A percentile compares a stretch with the other conserved stretches of the same genome.
Evolutionary conservation across 2,888 invertebrate species (phyloP).

Genomic region (Automeris io): DNA sequence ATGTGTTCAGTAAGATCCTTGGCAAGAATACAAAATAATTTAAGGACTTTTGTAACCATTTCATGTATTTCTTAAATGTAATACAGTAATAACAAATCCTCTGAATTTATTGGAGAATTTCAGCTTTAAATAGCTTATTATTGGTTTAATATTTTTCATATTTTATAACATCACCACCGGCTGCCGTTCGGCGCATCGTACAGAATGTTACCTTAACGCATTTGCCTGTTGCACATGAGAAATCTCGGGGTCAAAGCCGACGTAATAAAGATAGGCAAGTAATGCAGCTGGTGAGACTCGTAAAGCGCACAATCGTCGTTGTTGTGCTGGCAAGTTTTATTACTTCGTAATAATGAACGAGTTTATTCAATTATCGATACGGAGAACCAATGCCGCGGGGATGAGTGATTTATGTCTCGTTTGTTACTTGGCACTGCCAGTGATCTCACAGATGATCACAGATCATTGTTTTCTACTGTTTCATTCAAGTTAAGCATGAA

Average conservation of each 20-base stretch:
- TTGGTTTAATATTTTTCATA: too few relatives aligned
- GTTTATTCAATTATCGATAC: constrained; percentile 72
- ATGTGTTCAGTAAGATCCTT: too few relatives aligned
- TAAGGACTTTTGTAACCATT: too few relatives aligned
- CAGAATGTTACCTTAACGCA: too few relatives aligned
- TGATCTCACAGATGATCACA: constrained; percentile 23
- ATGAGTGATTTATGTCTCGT: constrained; percentile 54
- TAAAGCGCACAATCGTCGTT: constrained; percentile 59
- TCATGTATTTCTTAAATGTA: too few relatives aligned
- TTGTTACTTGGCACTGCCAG: constrained; percentile 21
- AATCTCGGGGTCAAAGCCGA: constrained; percentile 55
- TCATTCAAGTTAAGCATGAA: constrained; percentile 3
- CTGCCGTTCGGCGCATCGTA: too few relatives aligned
- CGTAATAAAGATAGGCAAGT: constrained; percentile 49
- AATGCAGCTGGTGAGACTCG: constrained; percentile 65
- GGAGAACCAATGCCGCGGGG: constrained; percentile 54
- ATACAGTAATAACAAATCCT: too few relatives aligned
- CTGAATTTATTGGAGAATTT: too few relatives aligned
- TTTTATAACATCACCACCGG: too few relatives aligned
- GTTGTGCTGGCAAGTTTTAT: constrained; percentile 59
- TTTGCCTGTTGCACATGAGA: constrained; percentile 17
- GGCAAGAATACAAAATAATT: too few relatives aligned
- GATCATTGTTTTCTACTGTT: constrained; percentile 4
- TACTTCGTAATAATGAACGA: constrained; percentile 63
- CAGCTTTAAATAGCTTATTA: too few relatives aligned